Base-by-base conservation (phyloP, 2,797 vertebrate genomes). In the Siniperca obscura region DNA sequence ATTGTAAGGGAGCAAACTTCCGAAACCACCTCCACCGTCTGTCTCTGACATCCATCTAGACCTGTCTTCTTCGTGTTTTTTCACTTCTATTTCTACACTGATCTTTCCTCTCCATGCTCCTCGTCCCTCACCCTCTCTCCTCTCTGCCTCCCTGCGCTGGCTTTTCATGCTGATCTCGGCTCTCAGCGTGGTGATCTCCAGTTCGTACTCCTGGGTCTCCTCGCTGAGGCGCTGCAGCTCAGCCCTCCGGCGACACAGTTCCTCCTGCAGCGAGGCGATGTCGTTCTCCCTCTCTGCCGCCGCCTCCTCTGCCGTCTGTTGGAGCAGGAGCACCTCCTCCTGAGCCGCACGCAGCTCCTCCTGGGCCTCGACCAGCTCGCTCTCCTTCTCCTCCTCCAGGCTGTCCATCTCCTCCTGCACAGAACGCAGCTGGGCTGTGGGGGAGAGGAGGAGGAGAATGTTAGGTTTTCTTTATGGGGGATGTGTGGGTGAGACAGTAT, bases 121-220 rank as follows among this genome's bases (percentile, higher is more conserved):
- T 94, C 95, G 91, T 70, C 95, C 89, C 84, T 96, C 95, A 97
- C 90, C 97, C 90, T 95, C 90, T 87, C 89, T 94, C 94, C 96
- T 86, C 93, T 82, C 95, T 0, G 86, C 94, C 67, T 94, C 92
- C 68, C 94, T 93, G 59, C 92, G 91, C 52, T 95, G 94, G 81
- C 91, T 96, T 94, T 97, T 98, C 96, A 96, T 96, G 85, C 88
- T 93, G 86, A 97, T 96, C 92, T 97, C 96, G 0, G 96, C 96
- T 21, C 97, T 95, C 85, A 98, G 95, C 2, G 96, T 95, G 82
- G 96, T 95, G 76, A 97, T 96, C 93, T 98, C 97, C 93, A 97
- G 89, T 90, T 97, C 96, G 1, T 97, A 97, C 79, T 96, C 97
- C 78, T 96, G 94, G 0, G 95, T 95, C 36, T 96, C 94, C 22